These are phyloP conservation scores for Apotomis capreana DNA, from an alignment of 2,888 invertebrate genomes.

Conservation along the genomic window DNA sequence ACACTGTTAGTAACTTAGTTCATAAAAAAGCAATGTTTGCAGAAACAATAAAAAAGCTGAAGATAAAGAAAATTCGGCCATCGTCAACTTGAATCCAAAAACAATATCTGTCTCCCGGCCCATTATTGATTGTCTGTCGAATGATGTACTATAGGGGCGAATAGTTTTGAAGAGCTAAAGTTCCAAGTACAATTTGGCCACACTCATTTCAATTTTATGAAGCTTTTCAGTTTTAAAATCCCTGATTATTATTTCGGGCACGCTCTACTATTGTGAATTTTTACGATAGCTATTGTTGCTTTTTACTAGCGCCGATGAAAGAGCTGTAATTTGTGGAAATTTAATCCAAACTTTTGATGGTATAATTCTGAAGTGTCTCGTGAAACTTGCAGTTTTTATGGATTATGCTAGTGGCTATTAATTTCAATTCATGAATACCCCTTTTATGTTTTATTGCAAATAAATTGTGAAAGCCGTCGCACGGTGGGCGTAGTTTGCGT, in stretches of 20 bases:
- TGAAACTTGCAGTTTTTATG: conserved; percentile 25
- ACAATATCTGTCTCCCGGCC: neutral
- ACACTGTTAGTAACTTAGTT: neutral
- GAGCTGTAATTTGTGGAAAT: conserved; percentile 44
- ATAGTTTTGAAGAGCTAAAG: conserved; percentile 45
- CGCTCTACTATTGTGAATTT: conserved; percentile 53
- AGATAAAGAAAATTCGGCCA: neutral
- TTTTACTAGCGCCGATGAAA: conserved; percentile 50
- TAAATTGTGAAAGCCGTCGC: neutral
- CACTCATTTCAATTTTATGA: conserved; percentile 52
- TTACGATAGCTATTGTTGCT: conserved; percentile 55
- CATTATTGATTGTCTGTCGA: conserved; percentile 14
- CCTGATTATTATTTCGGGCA: conserved; percentile 55
- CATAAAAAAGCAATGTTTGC: neutral
- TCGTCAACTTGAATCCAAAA: neutral
- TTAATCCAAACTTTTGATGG: conserved; percentile 46
- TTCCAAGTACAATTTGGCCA: conserved; percentile 48
- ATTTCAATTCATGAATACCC: conserved; percentile 1
- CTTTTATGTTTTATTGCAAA: neutral
- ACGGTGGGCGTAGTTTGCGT: neutral
- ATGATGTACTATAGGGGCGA: conserved; percentile 13
- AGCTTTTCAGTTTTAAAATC: conserved; percentile 52
- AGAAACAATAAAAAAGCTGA: conserved; percentile 11
- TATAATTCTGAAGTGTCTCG: conserved; percentile 38
- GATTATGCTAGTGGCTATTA: conserved; percentile 16